phyloP scores from a whole-genome alignment of 2,888 invertebrate genomes.

The Trypoxylon attenuatum region DNA sequence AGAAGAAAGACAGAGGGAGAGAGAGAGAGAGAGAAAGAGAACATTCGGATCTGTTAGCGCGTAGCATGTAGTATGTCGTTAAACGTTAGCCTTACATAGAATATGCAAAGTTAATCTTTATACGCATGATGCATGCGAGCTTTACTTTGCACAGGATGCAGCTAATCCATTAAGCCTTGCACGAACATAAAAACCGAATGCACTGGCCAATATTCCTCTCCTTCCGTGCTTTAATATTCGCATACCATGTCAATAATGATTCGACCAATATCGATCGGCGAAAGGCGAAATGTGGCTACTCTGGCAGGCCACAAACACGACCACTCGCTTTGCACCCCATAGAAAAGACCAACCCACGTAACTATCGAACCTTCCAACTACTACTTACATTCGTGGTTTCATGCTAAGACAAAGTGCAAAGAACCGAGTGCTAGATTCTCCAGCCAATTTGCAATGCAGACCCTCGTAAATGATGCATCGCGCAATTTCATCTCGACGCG shows the following conservation, averaged over 20 bases:
- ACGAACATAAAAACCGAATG: slow-evolving; percentile 31
- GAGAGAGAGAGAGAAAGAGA: too few species aligned
- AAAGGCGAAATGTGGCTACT: slow-evolving; percentile 1
- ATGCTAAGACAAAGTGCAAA: background rate
- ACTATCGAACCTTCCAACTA: too few species aligned
- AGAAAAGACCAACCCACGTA: slow-evolving; percentile 4
- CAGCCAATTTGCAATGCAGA: background rate
- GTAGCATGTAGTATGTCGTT: too few species aligned
- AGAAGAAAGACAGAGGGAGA: too few species aligned
- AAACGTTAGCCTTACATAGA: slow-evolving; percentile 20
- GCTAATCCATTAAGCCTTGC: slow-evolving; percentile 56
- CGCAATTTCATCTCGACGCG: background rate
- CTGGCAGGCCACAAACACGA: background rate
- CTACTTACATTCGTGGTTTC: slow-evolving; percentile 1
- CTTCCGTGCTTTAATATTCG: slow-evolving; percentile 3
- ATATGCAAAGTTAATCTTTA: background rate
- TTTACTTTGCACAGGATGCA: too few species aligned
- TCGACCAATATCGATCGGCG: slow-evolving; percentile 35
- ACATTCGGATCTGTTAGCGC: too few species aligned
- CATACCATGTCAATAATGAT: slow-evolving; percentile 42
- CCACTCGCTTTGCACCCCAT: background rate
- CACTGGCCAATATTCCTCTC: slow-evolving; percentile 37
- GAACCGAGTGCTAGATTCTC: background rate
- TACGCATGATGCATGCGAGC: background rate
- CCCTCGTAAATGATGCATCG: slow-evolving; percentile 2